Evolutionary conservation across 2,888 invertebrate species (phyloP).

Genomic region (Plebejus anna): DNA sequence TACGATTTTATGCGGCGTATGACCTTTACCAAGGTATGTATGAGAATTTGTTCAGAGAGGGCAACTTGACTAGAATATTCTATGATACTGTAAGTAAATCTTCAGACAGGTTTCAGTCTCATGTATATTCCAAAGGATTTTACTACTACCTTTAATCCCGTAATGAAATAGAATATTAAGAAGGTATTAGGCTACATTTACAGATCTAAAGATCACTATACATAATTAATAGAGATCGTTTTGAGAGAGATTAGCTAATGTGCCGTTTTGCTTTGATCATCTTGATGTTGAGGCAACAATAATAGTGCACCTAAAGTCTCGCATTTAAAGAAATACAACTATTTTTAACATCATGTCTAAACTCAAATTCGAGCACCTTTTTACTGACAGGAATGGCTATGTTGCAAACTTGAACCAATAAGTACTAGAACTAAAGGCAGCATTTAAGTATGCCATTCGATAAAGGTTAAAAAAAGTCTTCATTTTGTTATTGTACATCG

Average conservation of each 20-base stretch:
- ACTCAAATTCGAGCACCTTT: not conserved
- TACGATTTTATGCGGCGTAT: not conserved
- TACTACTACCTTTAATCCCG: not conserved
- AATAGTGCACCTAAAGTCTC: not conserved
- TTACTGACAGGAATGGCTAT: too few relatives aligned
- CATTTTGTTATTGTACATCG: not conserved
- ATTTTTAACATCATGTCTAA: not conserved
- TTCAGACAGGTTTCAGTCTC: not conserved
- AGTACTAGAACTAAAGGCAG: not conserved
- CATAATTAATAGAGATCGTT: slow-evolving; percentile 27
- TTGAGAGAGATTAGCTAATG: slow-evolving; percentile 22
- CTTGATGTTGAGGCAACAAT: not conserved
- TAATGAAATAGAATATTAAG: slow-evolving; percentile 27
- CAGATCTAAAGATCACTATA: slow-evolving; percentile 16
- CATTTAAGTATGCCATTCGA: not conserved
- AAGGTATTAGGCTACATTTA: slow-evolving; percentile 18
- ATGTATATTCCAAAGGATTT: slow-evolving; percentile 6
- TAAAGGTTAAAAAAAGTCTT: not conserved
- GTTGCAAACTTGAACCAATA: too few relatives aligned
- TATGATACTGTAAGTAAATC: not conserved
- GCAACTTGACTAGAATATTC: slow-evolving; percentile 9
- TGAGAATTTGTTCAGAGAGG: not conserved
- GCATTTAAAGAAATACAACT: not conserved
- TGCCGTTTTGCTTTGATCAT: slow-evolving; percentile 12
- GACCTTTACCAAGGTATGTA: not conserved